Conservation (phyloP, 2,113 vertebrate species). For the Mixornis gularis region DNA sequence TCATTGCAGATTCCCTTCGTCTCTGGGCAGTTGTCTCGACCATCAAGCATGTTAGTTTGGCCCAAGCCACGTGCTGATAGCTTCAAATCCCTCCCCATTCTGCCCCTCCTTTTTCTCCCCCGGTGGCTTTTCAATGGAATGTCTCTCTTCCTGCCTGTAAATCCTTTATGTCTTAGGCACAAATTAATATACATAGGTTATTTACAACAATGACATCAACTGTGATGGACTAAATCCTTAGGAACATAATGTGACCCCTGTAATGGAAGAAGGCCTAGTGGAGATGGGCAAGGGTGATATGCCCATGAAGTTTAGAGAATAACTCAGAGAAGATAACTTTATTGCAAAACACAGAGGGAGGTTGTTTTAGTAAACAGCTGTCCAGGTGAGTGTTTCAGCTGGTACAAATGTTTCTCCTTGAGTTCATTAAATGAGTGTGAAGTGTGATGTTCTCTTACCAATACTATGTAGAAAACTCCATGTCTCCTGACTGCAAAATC, state of each 20-base stretch:
- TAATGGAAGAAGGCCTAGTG: not conserved
- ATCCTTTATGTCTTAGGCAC: too few species aligned
- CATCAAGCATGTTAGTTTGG: too few species aligned
- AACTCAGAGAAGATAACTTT: not conserved
- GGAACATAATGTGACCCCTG: rapidly evolving
- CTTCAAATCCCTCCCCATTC: too few species aligned
- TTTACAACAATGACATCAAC: too few species aligned
- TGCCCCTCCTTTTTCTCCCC: too few species aligned
- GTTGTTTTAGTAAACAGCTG: not conserved
- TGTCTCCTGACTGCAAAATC: not conserved
- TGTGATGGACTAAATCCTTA: not conserved
- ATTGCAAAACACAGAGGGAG: not conserved
- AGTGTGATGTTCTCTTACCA: not conserved
- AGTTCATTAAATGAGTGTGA: not conserved
- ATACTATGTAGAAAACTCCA: not conserved
- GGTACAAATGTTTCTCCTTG: not conserved
- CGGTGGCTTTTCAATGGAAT: too few species aligned
- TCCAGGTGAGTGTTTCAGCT: not conserved
- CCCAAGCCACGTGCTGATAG: too few species aligned
- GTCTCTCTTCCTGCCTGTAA: too few species aligned
- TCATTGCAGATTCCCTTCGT: too few species aligned
- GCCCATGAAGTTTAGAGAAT: not conserved
- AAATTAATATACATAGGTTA: too few species aligned
- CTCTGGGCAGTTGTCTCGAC: too few species aligned
- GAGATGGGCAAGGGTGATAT: not conserved